Evolutionary conservation across 2,888 invertebrate genomes (phyloP), one percentile per base, ranked within the genome.

Genomic region (Pecten maximus): DNA sequence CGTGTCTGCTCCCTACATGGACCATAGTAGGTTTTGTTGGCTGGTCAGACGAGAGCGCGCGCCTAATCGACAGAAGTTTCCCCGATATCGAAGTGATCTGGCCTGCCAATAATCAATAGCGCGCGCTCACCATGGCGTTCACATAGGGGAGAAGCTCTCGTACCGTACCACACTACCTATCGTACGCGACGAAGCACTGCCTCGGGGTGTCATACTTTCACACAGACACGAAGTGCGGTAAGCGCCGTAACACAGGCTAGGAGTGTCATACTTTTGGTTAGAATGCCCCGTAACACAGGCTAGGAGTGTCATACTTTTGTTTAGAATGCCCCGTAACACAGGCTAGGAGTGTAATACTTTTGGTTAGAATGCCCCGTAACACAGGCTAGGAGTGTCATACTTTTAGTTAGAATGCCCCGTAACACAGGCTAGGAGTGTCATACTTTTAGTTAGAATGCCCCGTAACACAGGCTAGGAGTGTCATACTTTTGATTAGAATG

Each of bases 81-180:
- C 74, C 35, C 74, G 16, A 74, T 74, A 74, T 74, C 74, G 35
- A 74, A 74, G 60, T 74, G 74, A 74, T 74, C 74, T 35, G 28
- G 28, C 74, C 23, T 74, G 74, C 74, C 74, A 74, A 74, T 74
- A 74, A 74, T 74, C 74, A 74, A 74, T 74, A 74, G 28, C 35
- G 35, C 35, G n/a, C n/a, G 10, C 60, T 12, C 74, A 74, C 35
- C 74, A 74, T 74, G 74, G 10, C 35, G 74, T 74, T 74, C 35
- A 23, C 35, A 35, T 74, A 10, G 35, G 74, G 74, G 74, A 23
- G 23, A 28, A 74, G 28, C 28, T 6, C 35, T 60, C 2, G 35
- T 74, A 74, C 2, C 50, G 50, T 35, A 74, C 28, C 28, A 28
- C 8, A 74, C 74, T 23, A 74, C 74, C 23, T 74, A 74, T 28